Conservation (phyloP, 2,797 vertebrate species). For the Mus spretus region DNA sequence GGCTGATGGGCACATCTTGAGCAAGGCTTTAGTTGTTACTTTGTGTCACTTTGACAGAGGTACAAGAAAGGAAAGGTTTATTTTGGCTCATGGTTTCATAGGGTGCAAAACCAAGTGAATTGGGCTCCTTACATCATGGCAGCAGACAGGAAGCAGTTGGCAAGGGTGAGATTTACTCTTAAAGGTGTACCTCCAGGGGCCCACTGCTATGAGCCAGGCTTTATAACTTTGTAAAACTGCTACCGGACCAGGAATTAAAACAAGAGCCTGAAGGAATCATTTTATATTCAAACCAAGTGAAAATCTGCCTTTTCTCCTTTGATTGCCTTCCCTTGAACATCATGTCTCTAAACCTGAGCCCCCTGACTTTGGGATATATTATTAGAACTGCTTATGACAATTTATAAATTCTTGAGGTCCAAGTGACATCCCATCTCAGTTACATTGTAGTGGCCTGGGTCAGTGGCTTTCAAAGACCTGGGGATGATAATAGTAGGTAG, state of each 20-base stretch:
- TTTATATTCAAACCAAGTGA: neutral
- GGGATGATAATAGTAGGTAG: neutral
- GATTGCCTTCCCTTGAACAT: neutral
- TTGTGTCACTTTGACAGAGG: neutral
- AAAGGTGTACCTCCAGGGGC: neutral
- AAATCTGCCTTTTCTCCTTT: neutral
- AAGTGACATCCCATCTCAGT: neutral
- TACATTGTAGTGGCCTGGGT: neutral
- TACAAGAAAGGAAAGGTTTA: neutral
- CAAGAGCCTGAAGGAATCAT: neutral
- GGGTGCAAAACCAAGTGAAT: neutral
- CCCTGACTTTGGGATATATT: neutral
- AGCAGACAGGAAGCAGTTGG: neutral
- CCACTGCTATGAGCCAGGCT: neutral
- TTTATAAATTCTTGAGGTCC: constrained; percentile 18
- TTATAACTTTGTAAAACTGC: neutral
- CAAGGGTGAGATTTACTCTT: neutral
- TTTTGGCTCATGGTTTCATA: neutral
- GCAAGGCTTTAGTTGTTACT: neutral
- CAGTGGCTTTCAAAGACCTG: neutral
- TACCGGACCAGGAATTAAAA: neutral
- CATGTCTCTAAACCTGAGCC: neutral
- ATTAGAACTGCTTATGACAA: constrained; percentile 26
- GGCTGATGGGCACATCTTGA: neutral
- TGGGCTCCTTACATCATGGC: neutral